phyloP scores from a whole-genome alignment of 2,113 vertebrate species.

The Cinclus mexicanus region DNA sequence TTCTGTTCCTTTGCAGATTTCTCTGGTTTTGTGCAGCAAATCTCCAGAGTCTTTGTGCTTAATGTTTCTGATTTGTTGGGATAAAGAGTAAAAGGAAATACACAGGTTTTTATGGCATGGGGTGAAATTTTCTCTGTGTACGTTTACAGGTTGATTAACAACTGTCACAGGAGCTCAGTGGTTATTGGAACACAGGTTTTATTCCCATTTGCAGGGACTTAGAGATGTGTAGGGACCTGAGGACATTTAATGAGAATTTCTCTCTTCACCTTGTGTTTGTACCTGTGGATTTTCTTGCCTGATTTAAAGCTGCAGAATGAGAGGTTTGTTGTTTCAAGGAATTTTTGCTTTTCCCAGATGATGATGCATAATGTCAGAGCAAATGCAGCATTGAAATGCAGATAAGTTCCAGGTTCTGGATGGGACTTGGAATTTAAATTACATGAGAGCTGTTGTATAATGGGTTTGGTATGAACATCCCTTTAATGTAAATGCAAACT shows the following conservation, averaged over 20 bases:
- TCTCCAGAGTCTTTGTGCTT: neutral
- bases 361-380: conserved; percentile 31
- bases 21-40: neutral
- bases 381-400: conserved; percentile 49
- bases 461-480: neutral
- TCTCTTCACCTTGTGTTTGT: neutral
- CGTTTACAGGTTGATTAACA: neutral
- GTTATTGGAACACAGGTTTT: neutral
- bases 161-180: neutral
- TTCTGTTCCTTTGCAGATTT: neutral
- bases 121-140: neutral
- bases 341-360: conserved; percentile 43
- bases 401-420: conserved; percentile 32
- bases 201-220: neutral
- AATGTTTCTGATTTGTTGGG: neutral
- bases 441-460: neutral
- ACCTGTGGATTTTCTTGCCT: neutral
- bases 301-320: conserved; percentile 6
- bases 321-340: conserved; percentile 34
- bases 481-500: conserved; percentile 9
- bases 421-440: conserved; percentile 39
- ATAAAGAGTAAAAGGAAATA: neutral
- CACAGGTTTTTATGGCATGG: neutral
- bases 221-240: neutral
- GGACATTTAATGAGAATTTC: neutral